These are phyloP conservation scores for Ceuthmochares aereus DNA, from an alignment of 2,113 vertebrate genomes.

Conservation along the genomic window DNA sequence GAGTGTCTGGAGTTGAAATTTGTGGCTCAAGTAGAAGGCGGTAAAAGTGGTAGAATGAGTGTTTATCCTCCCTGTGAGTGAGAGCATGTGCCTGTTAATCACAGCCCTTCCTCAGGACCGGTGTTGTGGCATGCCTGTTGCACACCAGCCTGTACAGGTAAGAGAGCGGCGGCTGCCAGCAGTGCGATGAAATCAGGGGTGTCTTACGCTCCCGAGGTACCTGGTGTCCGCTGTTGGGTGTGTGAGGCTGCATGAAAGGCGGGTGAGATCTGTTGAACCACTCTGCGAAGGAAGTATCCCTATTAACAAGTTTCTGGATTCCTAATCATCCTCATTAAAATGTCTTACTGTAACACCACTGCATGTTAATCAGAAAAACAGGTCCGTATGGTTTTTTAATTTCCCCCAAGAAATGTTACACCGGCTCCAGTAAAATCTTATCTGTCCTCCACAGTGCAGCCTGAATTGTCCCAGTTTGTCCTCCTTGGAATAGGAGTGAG, in stretches of 20 bases:
- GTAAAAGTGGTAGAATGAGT: background rate
- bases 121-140: background rate
- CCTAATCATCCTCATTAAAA: background rate
- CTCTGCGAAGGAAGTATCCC: background rate
- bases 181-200: background rate
- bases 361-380: background rate
- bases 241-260: background rate
- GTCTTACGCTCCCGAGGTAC: accelerated
- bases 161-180: accelerated
- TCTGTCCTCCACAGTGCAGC: background rate
- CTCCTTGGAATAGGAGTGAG: background rate
- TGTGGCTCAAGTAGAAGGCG: background rate
- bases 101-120: background rate
- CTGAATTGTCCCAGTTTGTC: background rate
- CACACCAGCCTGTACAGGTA: accelerated
- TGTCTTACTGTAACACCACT: background rate
- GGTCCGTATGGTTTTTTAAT: background rate
- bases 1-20: background rate
- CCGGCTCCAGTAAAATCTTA: background rate
- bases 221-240: accelerated
- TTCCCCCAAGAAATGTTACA: background rate
- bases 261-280: background rate
- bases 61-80: background rate
- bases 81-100: background rate
- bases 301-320: background rate